Base-by-base conservation (phyloP, 2,797 vertebrate genomes). In the Chloroceryle amazona region DNA sequence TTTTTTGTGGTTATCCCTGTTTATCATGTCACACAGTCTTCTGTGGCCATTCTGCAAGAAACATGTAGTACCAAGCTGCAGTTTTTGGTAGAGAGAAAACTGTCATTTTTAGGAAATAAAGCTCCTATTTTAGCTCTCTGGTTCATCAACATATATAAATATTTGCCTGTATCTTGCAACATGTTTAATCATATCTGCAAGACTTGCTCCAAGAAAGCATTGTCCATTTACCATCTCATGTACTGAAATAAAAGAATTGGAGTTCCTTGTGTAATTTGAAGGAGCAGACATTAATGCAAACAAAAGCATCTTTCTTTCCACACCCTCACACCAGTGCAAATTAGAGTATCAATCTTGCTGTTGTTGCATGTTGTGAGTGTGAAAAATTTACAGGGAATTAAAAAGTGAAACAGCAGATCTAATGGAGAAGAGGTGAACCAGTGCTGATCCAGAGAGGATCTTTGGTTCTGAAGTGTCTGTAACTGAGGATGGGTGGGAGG, bases 1-100 rank as follows among this genome's bases (percentile, higher is more conserved):
- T 39, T 90, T 86, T 58, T 81, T 76, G 70, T 70, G 55, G 15
- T 95, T 90, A 44, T 86, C 31, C 46, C 42, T 91, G 66, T 80
- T 51, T 90, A 42, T 47, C 2, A 1, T 86, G 55, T 25, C 19
- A 5, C 25, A 2, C 22, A 65, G 1, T 86, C 60, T 80, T 79
- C 75, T 62, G 37, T 81, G 63, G 33, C 39, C 28, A 7, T 61
- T 95, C 87, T 33, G 35, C 62, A 62, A 57, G 39, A 51, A 28
- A 60, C 20, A 3, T 25, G 46, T 73, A 63, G 15, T 80, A 58
- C 68, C 68, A 72, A 81, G 31, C 33, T 17, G 2, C 81, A 70
- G 42, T 28, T 86, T 33, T 63, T 31, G 9, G 44, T 25, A 49
- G 35, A 78, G 35, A 76, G 35, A 20, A 63, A 60, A 39, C 13